These are phyloP conservation scores for Ylistrum balloti DNA, from an alignment of 1,140 invertebrate genomes.

Conservation along the genomic window DNA sequence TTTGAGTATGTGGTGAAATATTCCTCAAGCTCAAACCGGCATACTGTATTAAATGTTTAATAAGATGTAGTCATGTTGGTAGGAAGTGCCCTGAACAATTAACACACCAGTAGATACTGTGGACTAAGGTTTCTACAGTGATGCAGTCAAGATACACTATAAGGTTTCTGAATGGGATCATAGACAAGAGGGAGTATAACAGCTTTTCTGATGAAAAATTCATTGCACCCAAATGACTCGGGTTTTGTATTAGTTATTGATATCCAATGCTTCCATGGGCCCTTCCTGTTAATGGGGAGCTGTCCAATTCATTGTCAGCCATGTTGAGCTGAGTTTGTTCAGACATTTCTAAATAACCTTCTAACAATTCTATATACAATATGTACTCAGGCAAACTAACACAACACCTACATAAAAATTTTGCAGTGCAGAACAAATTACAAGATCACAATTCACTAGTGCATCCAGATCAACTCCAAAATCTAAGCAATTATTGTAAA, in stretches of 20 bases:
- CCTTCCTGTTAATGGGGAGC: neutral
- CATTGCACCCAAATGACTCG: conserved; percentile 26
- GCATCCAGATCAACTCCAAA: too few relatives aligned
- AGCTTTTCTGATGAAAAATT: conserved; percentile 35
- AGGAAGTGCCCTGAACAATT: too few relatives aligned
- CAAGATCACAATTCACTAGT: too few relatives aligned
- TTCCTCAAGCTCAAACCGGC: too few relatives aligned
- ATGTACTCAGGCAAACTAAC: too few relatives aligned
- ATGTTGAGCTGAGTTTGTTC: neutral
- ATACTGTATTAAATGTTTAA: too few relatives aligned
- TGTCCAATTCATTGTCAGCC: neutral
- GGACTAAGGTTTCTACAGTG: neutral
- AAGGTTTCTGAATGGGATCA: neutral
- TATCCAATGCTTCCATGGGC: conserved; percentile 21
- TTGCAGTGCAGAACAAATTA: too few relatives aligned
- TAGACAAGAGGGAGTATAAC: neutral
- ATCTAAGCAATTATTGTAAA: too few relatives aligned
- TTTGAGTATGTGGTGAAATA: too few relatives aligned
- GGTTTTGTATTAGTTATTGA: conserved; percentile 35
- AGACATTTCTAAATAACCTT: neutral
- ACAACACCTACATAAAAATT: too few relatives aligned
- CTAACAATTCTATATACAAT: too few relatives aligned
- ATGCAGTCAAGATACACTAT: neutral
- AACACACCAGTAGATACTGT: neutral
- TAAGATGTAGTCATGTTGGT: too few relatives aligned